phyloP scores from a whole-genome alignment of 2,113 vertebrate genomes.

The Garra rufa region DNA sequence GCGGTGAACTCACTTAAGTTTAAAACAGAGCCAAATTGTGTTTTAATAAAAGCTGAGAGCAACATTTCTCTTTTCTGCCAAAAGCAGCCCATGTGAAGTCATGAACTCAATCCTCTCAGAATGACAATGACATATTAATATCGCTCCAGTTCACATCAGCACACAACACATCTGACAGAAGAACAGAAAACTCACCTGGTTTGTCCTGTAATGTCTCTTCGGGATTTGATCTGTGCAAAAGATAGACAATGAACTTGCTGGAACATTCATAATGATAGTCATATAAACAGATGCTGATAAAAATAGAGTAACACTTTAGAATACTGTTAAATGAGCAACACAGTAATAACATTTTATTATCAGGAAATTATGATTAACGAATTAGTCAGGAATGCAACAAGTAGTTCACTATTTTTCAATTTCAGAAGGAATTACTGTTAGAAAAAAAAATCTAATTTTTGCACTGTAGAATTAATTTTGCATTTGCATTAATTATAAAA shows the following conservation, averaged over 20 bases:
- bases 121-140: not conserved
- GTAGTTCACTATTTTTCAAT: too few species aligned
- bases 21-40: not conserved
- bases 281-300: slow-evolving; percentile 41
- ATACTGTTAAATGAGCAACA: not conserved
- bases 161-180: not conserved
- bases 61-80: not conserved
- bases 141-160: not conserved
- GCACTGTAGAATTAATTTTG: not conserved
- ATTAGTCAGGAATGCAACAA: too few species aligned
- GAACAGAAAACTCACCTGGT: slow-evolving; percentile 36
- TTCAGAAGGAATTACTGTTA: too few species aligned
- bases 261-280: not conserved
- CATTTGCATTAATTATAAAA: not conserved
- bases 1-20: not conserved
- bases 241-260: not conserved
- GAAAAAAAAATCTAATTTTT: too few species aligned
- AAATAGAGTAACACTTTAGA: not conserved
- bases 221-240: slow-evolving; percentile 15
- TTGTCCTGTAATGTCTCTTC: slow-evolving; percentile 6
- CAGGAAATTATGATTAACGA: too few species aligned
- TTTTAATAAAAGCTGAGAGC: not conserved
- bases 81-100: not conserved
- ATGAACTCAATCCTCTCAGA: not conserved
- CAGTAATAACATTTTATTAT: not conserved